Base-by-base conservation (phyloP, 2,888 invertebrate species). In the Cantharis rustica region DNA sequence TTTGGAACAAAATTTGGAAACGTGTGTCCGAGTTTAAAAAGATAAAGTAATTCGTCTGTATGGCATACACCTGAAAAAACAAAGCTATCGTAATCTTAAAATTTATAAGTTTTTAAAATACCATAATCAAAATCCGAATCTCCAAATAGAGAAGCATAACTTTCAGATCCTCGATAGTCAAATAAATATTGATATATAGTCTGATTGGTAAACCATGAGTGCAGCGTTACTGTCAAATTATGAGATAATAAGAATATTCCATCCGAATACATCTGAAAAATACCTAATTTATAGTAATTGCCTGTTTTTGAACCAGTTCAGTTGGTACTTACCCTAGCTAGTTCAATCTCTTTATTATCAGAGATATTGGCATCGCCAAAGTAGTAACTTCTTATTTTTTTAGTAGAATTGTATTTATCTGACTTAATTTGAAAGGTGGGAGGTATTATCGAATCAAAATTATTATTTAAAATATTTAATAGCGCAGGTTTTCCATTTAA, bases 61-160 rank as follows among this genome's bases (percentile, higher is more conserved):
- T 76, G 72, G 3, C 26, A 20, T 17, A 70, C 72, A 11, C 72
- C 73, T 76, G 61, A 61, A 72, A 72, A 23, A 13, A 7, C 63
- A 63, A 16, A 47, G 9, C 1, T 1, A 2, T 47, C 47, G 7
- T n/a, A n/a, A 7, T 47, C 7, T 47, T n/a, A 47, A 47, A 47
- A 47, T 31, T 31, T 31, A n/a, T n/a, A 47, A 31, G 13, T 31
- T 0, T 31, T 16, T 27, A 62, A 63, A 16, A 63, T 86, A 91
- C 92, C 94, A 81, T 93, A 93, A 85, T 92, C 90, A 71, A 89
- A 89, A 20, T 89, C 87, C 1, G 89, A 86, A 72, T 92, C 93
- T 0, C 94, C 94, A 82, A 94, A 94, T 77, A 94, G 89, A 86
- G 90, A 90, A 0, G 93, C 93, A 84, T 94, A 94, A 79, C 94